Base-by-base conservation (phyloP, 2,888 invertebrate genomes). In the Parnassius glacialis region DNA sequence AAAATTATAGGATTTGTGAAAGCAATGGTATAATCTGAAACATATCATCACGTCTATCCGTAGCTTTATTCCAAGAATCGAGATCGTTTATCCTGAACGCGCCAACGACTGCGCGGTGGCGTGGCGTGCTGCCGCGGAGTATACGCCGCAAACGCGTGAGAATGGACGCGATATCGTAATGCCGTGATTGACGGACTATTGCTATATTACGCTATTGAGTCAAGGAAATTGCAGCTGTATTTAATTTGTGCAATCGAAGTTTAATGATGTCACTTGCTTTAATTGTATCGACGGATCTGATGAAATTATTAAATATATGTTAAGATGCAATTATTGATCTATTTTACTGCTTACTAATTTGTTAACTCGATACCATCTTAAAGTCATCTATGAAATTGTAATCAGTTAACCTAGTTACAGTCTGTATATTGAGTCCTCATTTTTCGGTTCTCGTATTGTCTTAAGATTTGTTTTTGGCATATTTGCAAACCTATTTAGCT, bases 11-110 rank as follows among this genome's bases (percentile, higher is more conserved):
- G 57, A 62, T 34, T 64, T 55, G 58, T 64, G 57, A 48, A 59
- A 48, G 16, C 43, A n/a, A 16, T 56, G 51, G 56, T 61, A 65
- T 61, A 70, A 78, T 79, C 71, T 68, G 71, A 67, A 75, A 75
- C 72, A 72, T 84, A 81, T 86, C 76, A 85, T 86, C 84, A 85
- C 66, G 72, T 70, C 68, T 67, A 81, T 83, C 78, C 76, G 72
- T 76, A 74, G 78, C 71, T 73, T 76, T 80, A 78, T 85, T 84
- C 84, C 65, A 64, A 80, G 85, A 85, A 87, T 76, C 74, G 71
- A 74, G 76, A 76, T 78, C 78, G 79, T 78, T 79, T 79, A 76
- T 72, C 69, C 72, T 60, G 70, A 78, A 77, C 72, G 55, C 50
- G 20, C 48, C 50, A 53, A 59, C 48, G 59, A 52, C 52, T 47